Evolutionary conservation across 2,797 vertebrate genomes (phyloP), one percentile per base, ranked within the genome.

Genomic region (Somateria mollissima): DNA sequence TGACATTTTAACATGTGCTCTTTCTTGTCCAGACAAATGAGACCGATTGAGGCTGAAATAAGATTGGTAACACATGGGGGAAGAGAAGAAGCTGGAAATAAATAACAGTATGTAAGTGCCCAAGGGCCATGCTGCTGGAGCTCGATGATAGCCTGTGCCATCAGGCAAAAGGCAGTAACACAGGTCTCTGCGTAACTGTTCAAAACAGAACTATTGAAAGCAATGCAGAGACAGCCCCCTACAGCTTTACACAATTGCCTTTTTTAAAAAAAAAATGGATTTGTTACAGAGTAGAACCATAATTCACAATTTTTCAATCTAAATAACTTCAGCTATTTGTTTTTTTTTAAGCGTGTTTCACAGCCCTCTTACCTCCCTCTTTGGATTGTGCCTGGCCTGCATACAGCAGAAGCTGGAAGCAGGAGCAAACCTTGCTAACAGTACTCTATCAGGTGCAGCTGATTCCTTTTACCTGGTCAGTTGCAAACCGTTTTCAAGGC

Each of bases 31-130:
- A 22, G 30, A 45, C 25, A 61, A 61, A 11, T 2, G n/a, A 62
- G 34, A 10, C 4, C 7, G 27, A 49, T 49, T 18, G 10, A 53
- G 54, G 77, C 43, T 75, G 45, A 58, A 45, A 11, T 5, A 39
- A 69, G 49, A 21, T 5, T 28, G 45, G 36, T n/a, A 54, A 37
- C 5, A 4, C 6, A 8, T 0, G 0, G 3, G 41, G 6, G 53
- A 57, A 64, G 53, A 39, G 11, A 36, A 28, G 21, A 72, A 47
- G 77, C 28, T 13, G 49, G 60, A 53, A 74, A 36, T 2, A 4
- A 67, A 22, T 15, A 65, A 18, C 41, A 0, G 5, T 16, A 18
- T 34, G 36, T 24, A 16, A 2, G 5, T 13, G 9, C 34, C 4
- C 0, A 51, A 58, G 12, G 74, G 70, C n/a, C 1, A 0, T 0